These are phyloP conservation scores for Sprattus sprattus DNA, from an alignment of 2,113 vertebrate genomes.

Conservation along the genomic window DNA sequence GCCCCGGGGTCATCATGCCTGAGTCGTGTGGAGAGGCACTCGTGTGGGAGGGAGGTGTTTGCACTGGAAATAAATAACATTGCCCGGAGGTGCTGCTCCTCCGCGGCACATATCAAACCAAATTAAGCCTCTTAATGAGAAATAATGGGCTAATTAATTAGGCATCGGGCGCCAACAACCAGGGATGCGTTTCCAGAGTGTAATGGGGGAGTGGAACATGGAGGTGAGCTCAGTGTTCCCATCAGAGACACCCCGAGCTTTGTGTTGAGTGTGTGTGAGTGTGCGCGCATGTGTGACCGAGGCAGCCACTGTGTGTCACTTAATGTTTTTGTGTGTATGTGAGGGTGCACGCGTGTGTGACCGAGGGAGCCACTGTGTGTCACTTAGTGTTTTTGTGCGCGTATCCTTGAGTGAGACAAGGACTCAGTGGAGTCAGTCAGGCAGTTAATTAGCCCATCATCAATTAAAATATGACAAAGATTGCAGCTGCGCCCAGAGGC, in stretches of 20 bases:
- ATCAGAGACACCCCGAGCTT: conserved; percentile 6
- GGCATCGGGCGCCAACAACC: conserved; percentile 16
- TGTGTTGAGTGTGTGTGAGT: neutral
- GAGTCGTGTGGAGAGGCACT: neutral
- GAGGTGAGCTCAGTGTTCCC: conserved; percentile 22
- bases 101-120: conserved; percentile 26
- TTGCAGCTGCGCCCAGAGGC: conserved; percentile 21
- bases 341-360: neutral
- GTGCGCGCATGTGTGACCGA: neutral
- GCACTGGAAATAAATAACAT: neutral
- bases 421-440: conserved; percentile 44
- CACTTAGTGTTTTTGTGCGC: neutral
- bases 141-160: conserved; percentile 50
- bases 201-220: neutral
- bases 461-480: conserved; percentile 39
- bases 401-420: conserved; percentile 12
- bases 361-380: neutral
- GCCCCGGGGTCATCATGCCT: too few relatives aligned
- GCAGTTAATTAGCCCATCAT: conserved; percentile 47
- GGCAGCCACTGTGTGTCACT: too few relatives aligned
- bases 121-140: conserved; percentile 45
- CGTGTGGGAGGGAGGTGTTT: neutral
- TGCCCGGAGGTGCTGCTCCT: conserved; percentile 24
- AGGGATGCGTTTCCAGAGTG: neutral
- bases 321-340: neutral